A percentile compares a stretch with the other conserved stretches of the same genome.
These are phyloP conservation scores for Ciconia maguari DNA, from an alignment of 2,113 vertebrate genomes.

Conservation along the genomic window DNA sequence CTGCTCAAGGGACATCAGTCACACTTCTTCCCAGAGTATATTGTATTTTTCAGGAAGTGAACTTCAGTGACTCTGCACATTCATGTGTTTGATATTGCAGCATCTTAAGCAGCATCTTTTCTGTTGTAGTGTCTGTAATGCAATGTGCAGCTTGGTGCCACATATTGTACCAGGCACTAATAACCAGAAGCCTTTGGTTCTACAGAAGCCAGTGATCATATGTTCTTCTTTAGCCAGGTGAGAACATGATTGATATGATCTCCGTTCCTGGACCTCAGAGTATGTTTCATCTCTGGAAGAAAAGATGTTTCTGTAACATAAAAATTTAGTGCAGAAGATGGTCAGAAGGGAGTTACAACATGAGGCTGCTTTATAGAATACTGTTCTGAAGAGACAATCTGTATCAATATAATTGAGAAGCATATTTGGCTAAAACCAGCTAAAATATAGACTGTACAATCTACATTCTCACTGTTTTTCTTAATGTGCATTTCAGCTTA, in stretches of 20 bases:
- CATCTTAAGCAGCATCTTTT: constrained; percentile 26
- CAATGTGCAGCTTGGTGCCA: not conserved
- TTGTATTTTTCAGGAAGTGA: constrained; percentile 81
- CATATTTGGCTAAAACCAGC: not conserved
- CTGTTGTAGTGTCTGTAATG: not conserved
- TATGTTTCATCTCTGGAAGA: not conserved
- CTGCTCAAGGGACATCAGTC: constrained; percentile 77
- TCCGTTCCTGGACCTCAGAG: not conserved
- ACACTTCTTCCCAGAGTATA: constrained; percentile 66
- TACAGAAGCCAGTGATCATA: not conserved
- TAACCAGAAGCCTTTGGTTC: not conserved
- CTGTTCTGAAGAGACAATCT: not conserved
- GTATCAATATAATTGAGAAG: not conserved
- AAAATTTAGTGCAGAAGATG: not conserved
- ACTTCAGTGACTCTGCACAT: constrained; percentile 71
- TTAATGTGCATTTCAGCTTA: constrained; percentile 62
- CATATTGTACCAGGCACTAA: not conserved
- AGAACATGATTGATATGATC: not conserved
- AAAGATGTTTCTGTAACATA: not conserved
- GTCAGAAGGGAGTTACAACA: not conserved
- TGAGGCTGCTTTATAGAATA: not conserved
- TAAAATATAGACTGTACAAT: constrained; percentile 36
- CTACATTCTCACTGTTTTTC: constrained; percentile 59
- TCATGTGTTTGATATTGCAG: constrained; percentile 41
- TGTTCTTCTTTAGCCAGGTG: not conserved